phyloP scores from a whole-genome alignment of 2,888 invertebrate genomes.

The Lathronympha strigana region DNA sequence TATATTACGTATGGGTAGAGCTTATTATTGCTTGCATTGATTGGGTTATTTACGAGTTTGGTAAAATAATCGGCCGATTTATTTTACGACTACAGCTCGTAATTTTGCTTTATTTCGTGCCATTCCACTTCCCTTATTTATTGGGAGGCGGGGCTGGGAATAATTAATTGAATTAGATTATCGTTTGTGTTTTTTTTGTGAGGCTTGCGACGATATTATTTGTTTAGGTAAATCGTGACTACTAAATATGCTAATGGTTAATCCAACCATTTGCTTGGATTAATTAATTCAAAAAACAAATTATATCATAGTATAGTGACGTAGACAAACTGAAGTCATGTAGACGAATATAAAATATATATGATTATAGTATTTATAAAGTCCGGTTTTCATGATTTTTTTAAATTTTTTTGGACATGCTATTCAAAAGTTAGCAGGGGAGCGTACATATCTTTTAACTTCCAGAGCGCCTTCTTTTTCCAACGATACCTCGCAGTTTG shows the following conservation, averaged over 20 bases:
- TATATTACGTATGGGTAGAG: neutral
- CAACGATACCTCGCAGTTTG: no score
- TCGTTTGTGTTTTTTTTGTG: slow-evolving; percentile 13
- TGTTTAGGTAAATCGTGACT: slow-evolving; percentile 1
- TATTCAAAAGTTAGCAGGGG: no score
- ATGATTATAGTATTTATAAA: no score
- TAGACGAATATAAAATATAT: no score
- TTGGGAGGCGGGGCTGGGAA: slow-evolving; percentile 12
- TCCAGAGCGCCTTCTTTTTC: no score
- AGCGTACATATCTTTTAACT: no score
- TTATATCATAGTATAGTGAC: no score
- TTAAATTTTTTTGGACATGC: no score
- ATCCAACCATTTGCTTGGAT: neutral
- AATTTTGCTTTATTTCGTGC: slow-evolving; percentile 25
- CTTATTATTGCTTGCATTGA: neutral
- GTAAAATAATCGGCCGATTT: slow-evolving; percentile 8
- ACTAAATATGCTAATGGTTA: neutral
- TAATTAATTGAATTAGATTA: slow-evolving; percentile 35
- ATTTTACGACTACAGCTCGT: slow-evolving; percentile 27
- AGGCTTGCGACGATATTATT: slow-evolving; percentile 1
- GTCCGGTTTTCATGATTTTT: no score
- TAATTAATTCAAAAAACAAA: no score
- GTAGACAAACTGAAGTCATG: no score
- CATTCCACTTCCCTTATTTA: slow-evolving; percentile 17
- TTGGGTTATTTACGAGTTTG: slow-evolving; percentile 3